Conservation (phyloP, 2,888 invertebrate species). For the Mesorhabditis spiculigera region DNA sequence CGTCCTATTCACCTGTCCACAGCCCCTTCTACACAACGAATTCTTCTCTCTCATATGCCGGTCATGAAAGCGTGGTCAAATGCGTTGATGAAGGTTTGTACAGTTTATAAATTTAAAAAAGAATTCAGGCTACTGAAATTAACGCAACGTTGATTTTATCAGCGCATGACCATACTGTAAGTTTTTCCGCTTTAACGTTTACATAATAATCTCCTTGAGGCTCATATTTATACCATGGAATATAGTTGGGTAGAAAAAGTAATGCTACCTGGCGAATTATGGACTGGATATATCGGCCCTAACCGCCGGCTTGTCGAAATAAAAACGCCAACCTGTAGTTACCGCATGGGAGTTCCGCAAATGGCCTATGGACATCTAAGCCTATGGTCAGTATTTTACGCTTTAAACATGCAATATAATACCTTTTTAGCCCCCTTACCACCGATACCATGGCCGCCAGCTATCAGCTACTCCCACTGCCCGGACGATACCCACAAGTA, state of each 20-base stretch:
- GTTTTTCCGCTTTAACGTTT: neutral
- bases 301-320: slow-evolving; percentile 3
- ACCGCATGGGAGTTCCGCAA: neutral
- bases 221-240: too few species aligned
- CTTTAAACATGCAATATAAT: neutral
- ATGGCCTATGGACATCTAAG: slow-evolving; percentile 2
- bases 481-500: slow-evolving; percentile 4
- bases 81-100: neutral
- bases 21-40: neutral
- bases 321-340: neutral
- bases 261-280: neutral
- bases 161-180: slow-evolving; percentile 3
- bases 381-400: neutral
- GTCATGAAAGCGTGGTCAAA: neutral
- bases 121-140: neutral
- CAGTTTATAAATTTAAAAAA: neutral
- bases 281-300: neutral
- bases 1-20: neutral
- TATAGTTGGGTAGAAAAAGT: too few species aligned
- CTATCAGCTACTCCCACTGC: neutral
- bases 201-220: neutral
- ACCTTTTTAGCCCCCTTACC: neutral
- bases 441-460: neutral
- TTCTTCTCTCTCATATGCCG: slow-evolving; percentile 1
- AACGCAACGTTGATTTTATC: slow-evolving; percentile 3